phyloP scores from a whole-genome alignment of 2,113 vertebrate genomes.

The Petrocephalus microphthalmus region DNA sequence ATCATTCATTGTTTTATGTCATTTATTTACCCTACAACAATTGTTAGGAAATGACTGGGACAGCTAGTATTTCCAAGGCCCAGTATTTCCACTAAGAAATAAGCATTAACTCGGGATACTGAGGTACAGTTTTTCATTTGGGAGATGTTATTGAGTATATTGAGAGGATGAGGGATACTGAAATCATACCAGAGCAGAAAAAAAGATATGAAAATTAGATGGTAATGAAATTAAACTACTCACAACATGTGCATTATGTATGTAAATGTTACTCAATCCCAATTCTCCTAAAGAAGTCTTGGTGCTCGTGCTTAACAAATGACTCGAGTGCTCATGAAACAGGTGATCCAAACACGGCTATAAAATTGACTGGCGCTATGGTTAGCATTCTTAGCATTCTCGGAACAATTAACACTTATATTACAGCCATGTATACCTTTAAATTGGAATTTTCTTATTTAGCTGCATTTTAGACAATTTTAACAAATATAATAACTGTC shows the following conservation, averaged over 20 bases:
- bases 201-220: neutral
- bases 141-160: neutral
- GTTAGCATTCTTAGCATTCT: neutral
- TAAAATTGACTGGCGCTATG: neutral
- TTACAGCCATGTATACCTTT: neutral
- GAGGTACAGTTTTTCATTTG: neutral
- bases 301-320: neutral
- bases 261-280: neutral
- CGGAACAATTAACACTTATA: neutral
- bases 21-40: neutral
- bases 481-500: neutral
- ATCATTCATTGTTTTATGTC: neutral
- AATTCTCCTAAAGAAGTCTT: neutral
- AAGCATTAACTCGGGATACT: neutral
- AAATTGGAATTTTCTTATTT: neutral
- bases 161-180: neutral
- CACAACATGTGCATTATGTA: neutral
- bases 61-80: neutral
- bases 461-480: neutral
- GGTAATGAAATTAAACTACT: slow-evolving; percentile 9
- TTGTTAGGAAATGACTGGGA: neutral
- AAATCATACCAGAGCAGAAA: neutral
- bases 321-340: neutral
- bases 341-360: neutral
- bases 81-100: neutral